Evolutionary conservation across 2,113 vertebrate species (phyloP).

Genomic region (Amblyornis subalaris): DNA sequence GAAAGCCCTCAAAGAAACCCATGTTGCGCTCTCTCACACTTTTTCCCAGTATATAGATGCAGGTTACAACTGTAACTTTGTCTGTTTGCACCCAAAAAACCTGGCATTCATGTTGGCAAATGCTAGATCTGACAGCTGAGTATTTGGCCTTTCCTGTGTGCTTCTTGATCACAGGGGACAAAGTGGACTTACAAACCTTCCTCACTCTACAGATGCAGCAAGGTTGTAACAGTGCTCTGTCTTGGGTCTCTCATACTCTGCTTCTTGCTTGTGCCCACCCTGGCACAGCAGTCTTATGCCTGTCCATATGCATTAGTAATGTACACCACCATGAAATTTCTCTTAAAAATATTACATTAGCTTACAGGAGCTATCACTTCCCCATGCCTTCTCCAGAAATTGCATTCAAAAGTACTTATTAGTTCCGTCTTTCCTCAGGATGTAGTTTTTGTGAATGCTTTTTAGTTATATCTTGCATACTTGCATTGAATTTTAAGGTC

Average conservation of each 20-base stretch:
- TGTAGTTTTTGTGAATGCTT: not conserved
- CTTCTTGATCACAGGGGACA: not conserved
- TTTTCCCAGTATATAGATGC: not conserved
- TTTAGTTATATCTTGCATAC: not conserved
- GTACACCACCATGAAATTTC: not conserved
- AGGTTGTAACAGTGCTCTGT: not conserved
- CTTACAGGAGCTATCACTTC: not conserved
- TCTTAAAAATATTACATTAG: not conserved
- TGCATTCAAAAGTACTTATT: not conserved
- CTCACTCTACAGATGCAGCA: rapidly evolving
- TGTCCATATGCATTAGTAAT: not conserved
- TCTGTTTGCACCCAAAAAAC: not conserved
- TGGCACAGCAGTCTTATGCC: not conserved
- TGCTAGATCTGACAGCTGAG: not conserved
- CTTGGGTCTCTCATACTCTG: rapidly evolving
- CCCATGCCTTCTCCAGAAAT: not conserved
- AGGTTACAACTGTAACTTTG: not conserved
- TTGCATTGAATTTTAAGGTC: not conserved
- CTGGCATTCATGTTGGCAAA: not conserved
- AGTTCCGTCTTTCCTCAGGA: not conserved
- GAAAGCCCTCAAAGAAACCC: not conserved
- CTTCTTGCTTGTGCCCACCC: not conserved
- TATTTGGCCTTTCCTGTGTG: not conserved
- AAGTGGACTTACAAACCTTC: not conserved
- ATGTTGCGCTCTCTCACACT: not conserved